A percentile compares a stretch with the other conserved stretches of the same genome.
Conservation (phyloP, 2,888 invertebrate genomes). For the Perizoma flavofasciatum region DNA sequence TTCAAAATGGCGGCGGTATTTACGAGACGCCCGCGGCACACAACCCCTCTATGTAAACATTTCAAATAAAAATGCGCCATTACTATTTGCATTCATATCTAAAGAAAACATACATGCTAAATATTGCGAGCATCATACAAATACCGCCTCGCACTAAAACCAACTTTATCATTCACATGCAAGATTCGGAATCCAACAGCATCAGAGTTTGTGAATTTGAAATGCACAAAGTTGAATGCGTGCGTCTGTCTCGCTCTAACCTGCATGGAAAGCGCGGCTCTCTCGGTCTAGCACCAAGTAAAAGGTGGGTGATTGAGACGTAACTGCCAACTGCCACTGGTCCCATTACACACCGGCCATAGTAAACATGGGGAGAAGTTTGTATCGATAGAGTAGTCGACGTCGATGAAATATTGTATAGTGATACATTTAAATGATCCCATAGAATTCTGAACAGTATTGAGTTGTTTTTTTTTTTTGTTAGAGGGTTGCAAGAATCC, state of each 20-base stretch:
- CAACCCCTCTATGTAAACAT: slow-evolving; percentile 81
- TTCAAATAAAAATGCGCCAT: slow-evolving; percentile 82
- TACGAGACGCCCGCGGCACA: slow-evolving; percentile 50
- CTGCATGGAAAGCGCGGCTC: slow-evolving; percentile 21
- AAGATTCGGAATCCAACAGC: slow-evolving; percentile 26
- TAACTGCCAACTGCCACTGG: slow-evolving; percentile 82
- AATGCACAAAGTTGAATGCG: slow-evolving; percentile 71
- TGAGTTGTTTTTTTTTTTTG: no score
- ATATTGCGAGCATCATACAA: slow-evolving; percentile 66
- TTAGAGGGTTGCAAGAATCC: no score
- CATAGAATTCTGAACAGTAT: no score
- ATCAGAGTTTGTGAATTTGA: slow-evolving; percentile 54
- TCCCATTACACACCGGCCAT: slow-evolving; percentile 75
- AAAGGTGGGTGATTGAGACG: slow-evolving; percentile 82
- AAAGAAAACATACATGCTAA: slow-evolving; percentile 83
- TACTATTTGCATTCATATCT: slow-evolving; percentile 84
- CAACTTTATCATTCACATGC: slow-evolving; percentile 29
- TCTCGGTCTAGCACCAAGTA: slow-evolving; percentile 69
- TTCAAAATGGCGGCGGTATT: slow-evolving; percentile 76
- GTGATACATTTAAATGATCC: background rate
- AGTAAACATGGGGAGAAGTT: slow-evolving; percentile 62
- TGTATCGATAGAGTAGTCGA: slow-evolving; percentile 37
- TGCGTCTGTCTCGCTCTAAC: slow-evolving; percentile 52
- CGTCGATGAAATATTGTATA: slow-evolving; percentile 38
- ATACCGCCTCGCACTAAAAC: slow-evolving; percentile 12